These are phyloP conservation scores for Ceratothoa steindachneri DNA, from an alignment of 2,888 invertebrate genomes.

Conservation along the genomic window DNA sequence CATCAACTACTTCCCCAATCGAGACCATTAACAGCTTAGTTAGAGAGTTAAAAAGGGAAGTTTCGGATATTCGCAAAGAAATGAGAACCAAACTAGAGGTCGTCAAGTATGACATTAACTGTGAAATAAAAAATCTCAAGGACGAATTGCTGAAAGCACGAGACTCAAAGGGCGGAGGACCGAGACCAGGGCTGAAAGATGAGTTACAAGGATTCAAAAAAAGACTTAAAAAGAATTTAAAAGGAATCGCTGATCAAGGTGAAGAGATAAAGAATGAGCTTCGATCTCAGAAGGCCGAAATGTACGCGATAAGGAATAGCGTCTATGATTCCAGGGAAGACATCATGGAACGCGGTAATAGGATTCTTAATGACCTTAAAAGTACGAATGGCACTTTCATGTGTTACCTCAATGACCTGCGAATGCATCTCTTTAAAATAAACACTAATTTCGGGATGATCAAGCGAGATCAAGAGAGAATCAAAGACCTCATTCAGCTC, in stretches of 20 bases:
- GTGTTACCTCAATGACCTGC: slow-evolving; percentile 37
- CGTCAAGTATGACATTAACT: slow-evolving; percentile 42
- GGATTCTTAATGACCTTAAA: slow-evolving; percentile 29
- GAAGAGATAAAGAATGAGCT: slow-evolving; percentile 41
- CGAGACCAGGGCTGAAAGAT: slow-evolving; percentile 15
- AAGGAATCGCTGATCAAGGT: slow-evolving; percentile 30
- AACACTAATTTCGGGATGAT: slow-evolving; percentile 43
- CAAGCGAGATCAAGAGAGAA: slow-evolving; percentile 32
- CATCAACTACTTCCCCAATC: slow-evolving; percentile 17
- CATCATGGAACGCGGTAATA: slow-evolving; percentile 34
- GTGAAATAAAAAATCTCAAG: slow-evolving; percentile 40
- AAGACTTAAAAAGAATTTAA: slow-evolving; percentile 32
- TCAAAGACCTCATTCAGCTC: slow-evolving; percentile 17
- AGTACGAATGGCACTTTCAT: slow-evolving; percentile 36
- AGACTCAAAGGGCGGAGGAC: slow-evolving; percentile 22
- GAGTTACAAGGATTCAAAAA: slow-evolving; percentile 31
- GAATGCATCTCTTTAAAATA: slow-evolving; percentile 37
- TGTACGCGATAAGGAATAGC: slow-evolving; percentile 41
- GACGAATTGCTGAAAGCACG: slow-evolving; percentile 27
- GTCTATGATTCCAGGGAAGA: slow-evolving; percentile 41
- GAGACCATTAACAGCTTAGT: slow-evolving; percentile 27
- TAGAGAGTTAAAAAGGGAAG: slow-evolving; percentile 31
- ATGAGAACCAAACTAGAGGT: slow-evolving; percentile 37
- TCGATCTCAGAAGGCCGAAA: slow-evolving; percentile 44
- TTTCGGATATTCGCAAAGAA: slow-evolving; percentile 37